These are phyloP conservation scores for Hydrochoerus hydrochaeris DNA, from an alignment of 2,113 vertebrate genomes.

Conservation along the genomic window DNA sequence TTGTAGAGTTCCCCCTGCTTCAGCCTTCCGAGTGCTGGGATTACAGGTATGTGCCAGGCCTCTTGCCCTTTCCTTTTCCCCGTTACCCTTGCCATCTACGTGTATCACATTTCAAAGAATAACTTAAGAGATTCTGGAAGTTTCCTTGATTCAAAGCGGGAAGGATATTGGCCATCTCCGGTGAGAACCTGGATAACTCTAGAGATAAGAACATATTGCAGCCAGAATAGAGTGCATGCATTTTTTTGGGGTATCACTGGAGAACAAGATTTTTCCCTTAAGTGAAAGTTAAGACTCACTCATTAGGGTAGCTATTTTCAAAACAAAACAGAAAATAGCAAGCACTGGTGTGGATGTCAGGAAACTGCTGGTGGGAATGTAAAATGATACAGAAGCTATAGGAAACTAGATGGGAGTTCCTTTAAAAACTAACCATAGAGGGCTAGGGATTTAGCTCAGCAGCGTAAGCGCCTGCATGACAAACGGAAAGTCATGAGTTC, in stretches of 20 bases:
- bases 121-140: not conserved
- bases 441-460: too few species aligned
- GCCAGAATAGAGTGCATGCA: not conserved
- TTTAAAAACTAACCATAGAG: not conserved
- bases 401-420: not conserved
- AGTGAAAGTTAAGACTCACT: not conserved
- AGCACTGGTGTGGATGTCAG: not conserved
- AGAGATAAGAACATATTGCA: not conserved
- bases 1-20: not conserved
- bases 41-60: not conserved
- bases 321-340: not conserved
- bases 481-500: too few species aligned
- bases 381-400: not conserved
- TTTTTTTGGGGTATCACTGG: not conserved
- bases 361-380: not conserved
- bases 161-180: not conserved
- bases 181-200: not conserved
- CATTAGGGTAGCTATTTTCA: not conserved
- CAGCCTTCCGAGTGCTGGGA: not conserved
- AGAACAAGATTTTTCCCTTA: not conserved
- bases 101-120: not conserved
- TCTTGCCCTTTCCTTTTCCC: not conserved
- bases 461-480: too few species aligned
- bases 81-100: not conserved
- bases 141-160: not conserved